phyloP scores from a whole-genome alignment of 2,113 vertebrate species.

The Melanostigma gelatinosum region DNA sequence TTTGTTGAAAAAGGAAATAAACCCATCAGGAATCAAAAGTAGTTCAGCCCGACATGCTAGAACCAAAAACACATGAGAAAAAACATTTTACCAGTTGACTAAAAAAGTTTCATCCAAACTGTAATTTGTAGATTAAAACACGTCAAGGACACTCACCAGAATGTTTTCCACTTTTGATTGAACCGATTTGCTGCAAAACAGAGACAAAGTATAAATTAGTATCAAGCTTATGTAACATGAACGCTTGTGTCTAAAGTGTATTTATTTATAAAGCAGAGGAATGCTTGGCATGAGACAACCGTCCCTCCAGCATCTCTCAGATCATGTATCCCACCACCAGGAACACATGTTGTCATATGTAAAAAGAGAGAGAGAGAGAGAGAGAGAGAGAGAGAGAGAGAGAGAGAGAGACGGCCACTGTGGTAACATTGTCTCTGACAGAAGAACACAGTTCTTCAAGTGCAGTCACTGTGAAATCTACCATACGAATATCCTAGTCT shows the following conservation, averaged over 20 bases:
- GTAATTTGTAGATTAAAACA: neutral
- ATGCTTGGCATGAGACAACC: slow-evolving; percentile 78
- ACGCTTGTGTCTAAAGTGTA: slow-evolving; percentile 71
- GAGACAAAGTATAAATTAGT: slow-evolving; percentile 77
- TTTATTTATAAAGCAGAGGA: slow-evolving; percentile 86
- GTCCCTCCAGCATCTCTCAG: slow-evolving; percentile 73
- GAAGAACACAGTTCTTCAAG: slow-evolving; percentile 22
- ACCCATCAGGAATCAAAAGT: neutral
- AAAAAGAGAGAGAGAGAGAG: slow-evolving; percentile 50
- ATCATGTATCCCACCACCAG: slow-evolving; percentile 75
- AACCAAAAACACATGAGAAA: neutral
- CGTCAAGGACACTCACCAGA: slow-evolving; percentile 89
- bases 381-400: slow-evolving; percentile 36
- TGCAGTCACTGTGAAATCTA: slow-evolving; percentile 14
- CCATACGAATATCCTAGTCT: neutral
- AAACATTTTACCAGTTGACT: neutral
- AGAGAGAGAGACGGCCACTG: slow-evolving; percentile 40
- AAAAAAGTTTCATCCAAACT: slow-evolving; percentile 1
- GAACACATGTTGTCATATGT: slow-evolving; percentile 77
- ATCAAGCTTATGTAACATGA: slow-evolving; percentile 74
- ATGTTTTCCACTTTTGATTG: slow-evolving; percentile 99
- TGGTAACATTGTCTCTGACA: slow-evolving; percentile 62
- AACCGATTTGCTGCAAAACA: slow-evolving; percentile 95
- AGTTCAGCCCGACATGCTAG: neutral
- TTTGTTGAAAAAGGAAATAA: neutral